Conservation (phyloP, 2,797 vertebrate species). For the Notamacropus eugenii region DNA sequence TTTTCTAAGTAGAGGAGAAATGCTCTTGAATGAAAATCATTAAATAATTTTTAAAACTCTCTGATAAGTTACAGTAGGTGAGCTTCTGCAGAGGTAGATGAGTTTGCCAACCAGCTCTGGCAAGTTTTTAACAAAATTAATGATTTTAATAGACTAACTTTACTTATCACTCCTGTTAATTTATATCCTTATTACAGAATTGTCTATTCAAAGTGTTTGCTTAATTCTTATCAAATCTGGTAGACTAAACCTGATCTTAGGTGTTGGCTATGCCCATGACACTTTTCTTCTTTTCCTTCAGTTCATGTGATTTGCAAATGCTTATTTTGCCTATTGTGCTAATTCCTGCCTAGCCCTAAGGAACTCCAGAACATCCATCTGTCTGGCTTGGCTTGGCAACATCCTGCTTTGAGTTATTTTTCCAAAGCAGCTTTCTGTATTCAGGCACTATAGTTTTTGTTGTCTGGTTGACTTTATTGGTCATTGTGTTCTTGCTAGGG, state of each 20-base stretch:
- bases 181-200: slow-evolving; percentile 58
- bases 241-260: slow-evolving; percentile 18
- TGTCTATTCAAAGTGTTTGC: slow-evolving; percentile 52
- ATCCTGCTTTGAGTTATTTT: background rate
- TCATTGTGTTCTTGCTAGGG: background rate
- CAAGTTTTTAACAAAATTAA: slow-evolving; percentile 69
- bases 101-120: slow-evolving; percentile 57
- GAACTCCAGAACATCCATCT: background rate
- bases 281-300: slow-evolving; percentile 32
- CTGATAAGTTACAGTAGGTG: slow-evolving; percentile 38
- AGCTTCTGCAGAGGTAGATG: slow-evolving; percentile 60
- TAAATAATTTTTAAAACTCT: slow-evolving; percentile 48
- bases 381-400: background rate
- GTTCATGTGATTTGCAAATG: background rate
- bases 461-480: background rate
- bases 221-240: slow-evolving; percentile 55
- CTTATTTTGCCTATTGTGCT: background rate
- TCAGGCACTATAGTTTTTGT: background rate
- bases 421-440: background rate
- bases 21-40: slow-evolving; percentile 53
- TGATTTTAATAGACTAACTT: slow-evolving; percentile 69
- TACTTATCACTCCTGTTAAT: slow-evolving; percentile 66
- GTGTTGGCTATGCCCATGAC: background rate
- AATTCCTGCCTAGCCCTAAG: background rate
- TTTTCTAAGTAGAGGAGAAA: slow-evolving; percentile 50